These are phyloP conservation scores for Elephantulus edwardii DNA, from an alignment of 2,113 vertebrate species.

Conservation along the genomic window DNA sequence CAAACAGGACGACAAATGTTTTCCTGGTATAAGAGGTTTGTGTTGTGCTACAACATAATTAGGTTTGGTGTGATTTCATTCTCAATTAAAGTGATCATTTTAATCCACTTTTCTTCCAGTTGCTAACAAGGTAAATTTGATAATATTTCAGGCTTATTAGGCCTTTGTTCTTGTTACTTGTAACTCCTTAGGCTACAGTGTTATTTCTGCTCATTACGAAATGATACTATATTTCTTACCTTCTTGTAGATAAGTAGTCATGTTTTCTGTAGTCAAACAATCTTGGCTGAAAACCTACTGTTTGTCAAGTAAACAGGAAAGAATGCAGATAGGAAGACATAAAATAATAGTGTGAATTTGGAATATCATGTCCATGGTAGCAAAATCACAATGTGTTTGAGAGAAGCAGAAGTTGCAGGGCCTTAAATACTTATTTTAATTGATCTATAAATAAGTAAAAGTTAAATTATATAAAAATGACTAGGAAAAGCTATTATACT, in stretches of 20 bases:
- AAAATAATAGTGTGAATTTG: background rate
- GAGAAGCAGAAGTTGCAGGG: background rate
- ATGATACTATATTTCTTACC: background rate
- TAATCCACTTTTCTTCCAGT: conserved; percentile 59
- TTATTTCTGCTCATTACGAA: conserved; percentile 35
- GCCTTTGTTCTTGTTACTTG: background rate
- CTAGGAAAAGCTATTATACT: background rate
- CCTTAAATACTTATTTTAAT: background rate
- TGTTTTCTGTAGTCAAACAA: background rate
- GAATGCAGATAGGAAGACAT: background rate
- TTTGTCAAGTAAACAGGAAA: background rate
- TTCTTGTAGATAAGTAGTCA: background rate
- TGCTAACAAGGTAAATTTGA: conserved; percentile 55
- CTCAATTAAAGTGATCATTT: conserved; percentile 61
- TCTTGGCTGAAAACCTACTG: background rate
- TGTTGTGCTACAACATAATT: background rate
- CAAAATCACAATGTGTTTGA: background rate
- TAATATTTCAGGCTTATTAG: conserved; percentile 44
- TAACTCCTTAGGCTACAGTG: conserved; percentile 42
- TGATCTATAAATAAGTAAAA: background rate
- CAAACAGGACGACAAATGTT: conserved; percentile 1
- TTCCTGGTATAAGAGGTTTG: background rate
- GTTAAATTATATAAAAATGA: background rate
- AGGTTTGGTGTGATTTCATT: conserved; percentile 63
- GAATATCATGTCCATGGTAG: background rate